Conservation (phyloP, 2,888 invertebrate genomes). For the Acronicta aceris region DNA sequence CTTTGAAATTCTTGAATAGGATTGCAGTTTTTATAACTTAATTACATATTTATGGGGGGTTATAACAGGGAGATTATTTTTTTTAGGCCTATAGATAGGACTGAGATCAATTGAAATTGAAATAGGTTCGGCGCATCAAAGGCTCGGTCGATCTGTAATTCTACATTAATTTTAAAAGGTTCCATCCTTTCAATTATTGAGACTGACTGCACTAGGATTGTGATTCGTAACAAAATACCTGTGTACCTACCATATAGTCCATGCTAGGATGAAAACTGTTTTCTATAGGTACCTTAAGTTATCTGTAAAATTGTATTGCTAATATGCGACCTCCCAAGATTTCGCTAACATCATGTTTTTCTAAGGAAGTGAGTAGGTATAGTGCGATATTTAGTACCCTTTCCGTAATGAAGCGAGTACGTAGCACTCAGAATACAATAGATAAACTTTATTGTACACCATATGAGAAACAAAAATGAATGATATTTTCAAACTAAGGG, state of each 20-base stretch:
- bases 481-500: no score
- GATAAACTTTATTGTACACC: no score
- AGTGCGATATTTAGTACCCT: background rate
- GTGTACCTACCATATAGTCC: background rate
- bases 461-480: no score
- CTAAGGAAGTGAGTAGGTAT: slow-evolving; percentile 4
- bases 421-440: no score
- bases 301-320: no score
- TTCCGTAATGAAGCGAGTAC: no score
- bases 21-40: slow-evolving; percentile 18
- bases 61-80: background rate
- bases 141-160: no score
- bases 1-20: background rate
- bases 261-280: background rate
- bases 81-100: background rate
- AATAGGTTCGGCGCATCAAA: no score
- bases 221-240: background rate
- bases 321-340: slow-evolving; percentile 26
- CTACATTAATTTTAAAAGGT: background rate
- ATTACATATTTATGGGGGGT: background rate
- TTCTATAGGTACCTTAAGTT: no score
- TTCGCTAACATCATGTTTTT: slow-evolving; percentile 19
- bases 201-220: background rate
- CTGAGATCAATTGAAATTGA: no score
- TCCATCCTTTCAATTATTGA: background rate